These are phyloP conservation scores for Eugnorisma glareosa DNA, from an alignment of 2,888 invertebrate species.

Conservation along the genomic window DNA sequence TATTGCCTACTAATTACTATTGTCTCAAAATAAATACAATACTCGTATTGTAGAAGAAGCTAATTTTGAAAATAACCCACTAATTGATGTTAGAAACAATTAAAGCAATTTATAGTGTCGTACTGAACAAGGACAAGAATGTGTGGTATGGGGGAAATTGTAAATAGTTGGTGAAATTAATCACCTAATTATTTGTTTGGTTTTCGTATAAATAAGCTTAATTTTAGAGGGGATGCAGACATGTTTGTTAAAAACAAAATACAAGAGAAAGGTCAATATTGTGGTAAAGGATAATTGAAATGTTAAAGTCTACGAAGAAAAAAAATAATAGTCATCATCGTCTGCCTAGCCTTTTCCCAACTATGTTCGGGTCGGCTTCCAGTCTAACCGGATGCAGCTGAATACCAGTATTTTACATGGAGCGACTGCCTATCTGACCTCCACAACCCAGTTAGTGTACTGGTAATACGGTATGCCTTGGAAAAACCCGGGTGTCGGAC, in stretches of 20 bases:
- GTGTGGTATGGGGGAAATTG: conserved; percentile 33
- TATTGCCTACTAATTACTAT: conserved; percentile 21
- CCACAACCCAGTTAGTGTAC: too few relatives aligned
- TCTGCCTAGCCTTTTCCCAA: too few relatives aligned
- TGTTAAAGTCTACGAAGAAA: too few relatives aligned
- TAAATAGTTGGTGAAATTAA: conserved; percentile 35
- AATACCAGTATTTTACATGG: too few relatives aligned
- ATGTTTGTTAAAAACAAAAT: too few relatives aligned
- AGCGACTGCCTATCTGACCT: too few relatives aligned
- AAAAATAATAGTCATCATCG: too few relatives aligned
- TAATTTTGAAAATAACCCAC: conserved; percentile 49
- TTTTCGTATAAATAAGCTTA: neutral
- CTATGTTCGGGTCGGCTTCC: too few relatives aligned
- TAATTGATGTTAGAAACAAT: conserved; percentile 57
- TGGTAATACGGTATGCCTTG: too few relatives aligned
- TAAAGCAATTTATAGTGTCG: conserved; percentile 61
- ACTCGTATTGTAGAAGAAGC: conserved; percentile 24
- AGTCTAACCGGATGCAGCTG: too few relatives aligned
- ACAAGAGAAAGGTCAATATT: neutral
- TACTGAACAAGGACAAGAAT: conserved; percentile 39
- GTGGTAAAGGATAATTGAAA: neutral
- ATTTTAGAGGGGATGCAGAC: neutral
- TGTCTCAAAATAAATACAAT: conserved; percentile 50
- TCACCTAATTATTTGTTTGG: conserved; percentile 33
- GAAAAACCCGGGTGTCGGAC: too few relatives aligned